Evolutionary conservation across 2,797 vertebrate genomes (phyloP), one percentile per base, ranked within the genome.

Genomic region (Chaunax sp.): DNA sequence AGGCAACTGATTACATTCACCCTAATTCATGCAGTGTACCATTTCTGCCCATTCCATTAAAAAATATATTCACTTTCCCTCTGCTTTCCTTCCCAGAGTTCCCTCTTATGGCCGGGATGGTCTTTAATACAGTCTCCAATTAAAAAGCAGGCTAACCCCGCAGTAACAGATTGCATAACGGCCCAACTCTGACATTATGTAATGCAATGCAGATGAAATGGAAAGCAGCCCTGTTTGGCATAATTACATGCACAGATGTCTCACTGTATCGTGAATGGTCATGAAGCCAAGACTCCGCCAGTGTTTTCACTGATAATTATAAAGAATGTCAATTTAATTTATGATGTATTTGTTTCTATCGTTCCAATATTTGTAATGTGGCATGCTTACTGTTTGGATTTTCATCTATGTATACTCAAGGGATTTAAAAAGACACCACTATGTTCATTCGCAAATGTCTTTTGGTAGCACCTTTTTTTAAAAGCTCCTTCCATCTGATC

Each of bases 151-250:
- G 72, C 64, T 57, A 15, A 61, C 72, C 71, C 78, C 57, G 37
- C 63, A 64, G 69, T 78, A 70, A 23, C 60, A 65, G 59, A 63
- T 91, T 89, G 77, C 77, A 40, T 89, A 92, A 92, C 54, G 13
- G 41, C 44, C 59, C 7, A 13, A 47, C 78, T 72, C 70, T 15
- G 67, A 57, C 76, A 59, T 90, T 89, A 88, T 79, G 72, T 90
- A 89, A 91, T 57, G 18, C 63, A 70, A 55, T 60, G 64, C 72
- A 63, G 75, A 85, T 56, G 72, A 84, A 82, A 74, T 10, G 14
- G 60, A 46, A 67, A 41, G 53, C 71, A 40, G 18, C 72, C 23
- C 67, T 51, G 35, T 69, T 43, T 72, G 75, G 71, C 63, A 56
- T 70, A 47, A 82, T 65, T 60, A 60, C 68, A 69, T 71, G 43